phyloP scores from a whole-genome alignment of 2,113 vertebrate genomes.

The Phocoena phocoena region DNA sequence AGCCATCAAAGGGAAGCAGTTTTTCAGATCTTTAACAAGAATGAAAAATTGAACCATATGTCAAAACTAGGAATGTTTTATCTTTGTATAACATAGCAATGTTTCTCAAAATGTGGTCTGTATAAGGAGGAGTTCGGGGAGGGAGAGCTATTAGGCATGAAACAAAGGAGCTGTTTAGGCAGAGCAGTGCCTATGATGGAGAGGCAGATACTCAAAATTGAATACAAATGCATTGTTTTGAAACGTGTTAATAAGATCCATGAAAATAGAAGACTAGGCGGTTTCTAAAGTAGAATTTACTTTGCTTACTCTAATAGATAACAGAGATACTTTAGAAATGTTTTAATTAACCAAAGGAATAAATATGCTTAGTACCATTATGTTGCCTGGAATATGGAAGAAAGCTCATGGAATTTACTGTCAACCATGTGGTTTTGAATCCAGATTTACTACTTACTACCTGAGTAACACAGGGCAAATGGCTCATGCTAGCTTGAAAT shows the following conservation, averaged over 20 bases:
- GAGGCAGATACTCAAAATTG: background rate
- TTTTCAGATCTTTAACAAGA: slow-evolving; percentile 68
- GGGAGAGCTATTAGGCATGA: background rate
- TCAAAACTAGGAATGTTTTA: slow-evolving; percentile 51
- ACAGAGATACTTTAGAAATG: background rate
- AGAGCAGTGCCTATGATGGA: background rate
- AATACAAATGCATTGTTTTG: background rate
- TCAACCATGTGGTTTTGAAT: background rate
- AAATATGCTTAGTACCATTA: background rate
- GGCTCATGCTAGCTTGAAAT: background rate
- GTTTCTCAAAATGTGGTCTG: slow-evolving; percentile 21
- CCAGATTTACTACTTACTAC: background rate
- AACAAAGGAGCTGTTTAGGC: background rate
- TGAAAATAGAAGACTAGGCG: background rate
- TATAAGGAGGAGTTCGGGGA: background rate
- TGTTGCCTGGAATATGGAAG: background rate
- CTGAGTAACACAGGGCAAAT: background rate
- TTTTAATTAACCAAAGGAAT: background rate
- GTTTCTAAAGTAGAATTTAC: slow-evolving; percentile 22
- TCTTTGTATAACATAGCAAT: background rate
- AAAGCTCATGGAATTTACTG: background rate
- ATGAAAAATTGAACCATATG: slow-evolving; percentile 58
- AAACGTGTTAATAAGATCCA: background rate
- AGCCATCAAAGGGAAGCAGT: slow-evolving; percentile 55
- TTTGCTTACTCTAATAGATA: background rate